A percentile compares a stretch with the other conserved stretches of the same genome.
Conservation (phyloP, 2,888 invertebrate genomes). For the Dysmachus trigonus region DNA sequence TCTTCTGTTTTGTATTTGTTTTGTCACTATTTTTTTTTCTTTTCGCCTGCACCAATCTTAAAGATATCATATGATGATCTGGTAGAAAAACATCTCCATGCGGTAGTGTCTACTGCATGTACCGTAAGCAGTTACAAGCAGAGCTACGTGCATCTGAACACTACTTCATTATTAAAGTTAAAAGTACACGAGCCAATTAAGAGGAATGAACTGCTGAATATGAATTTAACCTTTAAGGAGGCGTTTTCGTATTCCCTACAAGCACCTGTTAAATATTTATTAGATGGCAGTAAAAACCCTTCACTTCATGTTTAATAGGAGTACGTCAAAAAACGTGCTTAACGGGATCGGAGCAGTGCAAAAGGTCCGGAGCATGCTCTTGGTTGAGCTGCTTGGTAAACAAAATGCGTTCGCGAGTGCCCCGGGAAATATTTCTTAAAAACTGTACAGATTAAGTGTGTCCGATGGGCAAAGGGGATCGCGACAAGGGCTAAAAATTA, state of each 20-base stretch:
- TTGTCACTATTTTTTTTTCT: neutral
- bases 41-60: neutral
- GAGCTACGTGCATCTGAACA: neutral
- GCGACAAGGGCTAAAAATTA: slow-evolving; percentile 19
- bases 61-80: neutral
- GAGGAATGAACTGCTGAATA: neutral
- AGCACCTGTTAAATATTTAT: slow-evolving; percentile 37
- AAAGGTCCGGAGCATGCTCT: slow-evolving; percentile 10
- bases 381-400: slow-evolving; percentile 29
- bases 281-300: slow-evolving; percentile 31
- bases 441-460: neutral
- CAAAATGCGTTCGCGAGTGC: slow-evolving; percentile 28
- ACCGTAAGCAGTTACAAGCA: neutral
- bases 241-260: slow-evolving; percentile 6
- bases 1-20: no score
- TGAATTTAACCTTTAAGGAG: slow-evolving; percentile 22
- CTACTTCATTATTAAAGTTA: neutral
- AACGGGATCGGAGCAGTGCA: neutral
- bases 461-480: neutral
- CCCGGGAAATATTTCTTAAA: neutral
- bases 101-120: neutral
- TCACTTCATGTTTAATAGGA: slow-evolving; percentile 30
- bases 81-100: neutral
- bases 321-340: neutral
- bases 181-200: slow-evolving; percentile 25